Evolutionary conservation across 2,797 vertebrate genomes (phyloP), one percentile per base, ranked within the genome.

Genomic region (Centroberyx gerrardi): DNA sequence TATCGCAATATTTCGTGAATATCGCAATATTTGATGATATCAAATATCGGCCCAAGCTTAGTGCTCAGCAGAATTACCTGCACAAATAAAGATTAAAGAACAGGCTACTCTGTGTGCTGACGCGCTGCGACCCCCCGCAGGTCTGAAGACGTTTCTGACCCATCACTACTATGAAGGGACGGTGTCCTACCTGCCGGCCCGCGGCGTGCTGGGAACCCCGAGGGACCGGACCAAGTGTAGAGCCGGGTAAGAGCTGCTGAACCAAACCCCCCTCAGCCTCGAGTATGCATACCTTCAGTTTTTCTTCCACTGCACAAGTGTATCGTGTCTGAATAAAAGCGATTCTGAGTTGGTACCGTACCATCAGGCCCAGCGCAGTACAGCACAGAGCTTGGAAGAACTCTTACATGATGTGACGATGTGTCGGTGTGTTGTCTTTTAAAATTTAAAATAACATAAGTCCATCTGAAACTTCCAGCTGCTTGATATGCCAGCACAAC

Each of bases 101-200:
- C 7, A 4, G 4, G 33, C 7, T 33, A 3, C 33, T 7, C 7
- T 33, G 33, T 33, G 33, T 33, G 33, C 1, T 33, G 1, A 33
- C 7, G 7, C 33, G 7, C 33, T 33, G 33, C 40, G n/a, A 40
- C 48, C 17, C 38, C 78, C 27, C 81, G 6, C 88, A 99, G 98
- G 98, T 72, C 70, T 97, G 85, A 99, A 99, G 94, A 97, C 96
- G 42, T 99, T 99, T 71, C 94, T 99, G 71, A 96, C 96, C 33
- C 97, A 99, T 92, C 96, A 96, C 83, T 96, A 92, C 90, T 99
- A 99, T 15, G 97, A 98, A 84, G 98, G 98, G 64, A 96, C 96
- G 0, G 94, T 99, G 78, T 96, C 95, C 51, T 98, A 96, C 90
- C 94, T 97, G 63, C 97, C 96, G 0, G 97, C 97, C 15, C 94